Base-by-base conservation (phyloP, 2,888 invertebrate species). In the Ochlodes sylvanus region DNA sequence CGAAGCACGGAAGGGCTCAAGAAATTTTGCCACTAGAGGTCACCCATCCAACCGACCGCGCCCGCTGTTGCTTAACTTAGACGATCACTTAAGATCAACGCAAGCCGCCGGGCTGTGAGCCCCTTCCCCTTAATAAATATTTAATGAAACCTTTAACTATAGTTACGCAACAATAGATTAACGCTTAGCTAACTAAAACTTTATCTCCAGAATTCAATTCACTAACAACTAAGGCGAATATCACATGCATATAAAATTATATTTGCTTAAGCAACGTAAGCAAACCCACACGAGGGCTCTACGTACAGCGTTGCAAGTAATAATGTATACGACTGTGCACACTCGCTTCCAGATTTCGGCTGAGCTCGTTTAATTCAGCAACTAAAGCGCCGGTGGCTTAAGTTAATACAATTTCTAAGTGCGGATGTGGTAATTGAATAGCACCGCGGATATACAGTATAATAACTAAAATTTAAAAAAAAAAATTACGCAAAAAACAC, bases 211-310 rank as follows among this genome's bases (percentile, higher is more conserved):
- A 52, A 66, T 19, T 66, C 32, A 54, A 66, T 66, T 60, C 17
- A 34, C 34, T 58, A 52, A 15, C 21, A 54, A 47, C 47, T 2
- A 63, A 19, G 47, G 56, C 17, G 14, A n/a, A 65, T 58, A 57
- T 65, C 52, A 17, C 54, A 54, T 66, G 66, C 52, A 66, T 60
- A 60, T 60, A 34, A 66, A 66, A 66, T 66, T 66, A 60, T 66
- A 66, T 66, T 66, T 66, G 34, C 60, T 27, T 7, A 44, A 60
- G 54, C 54, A 66, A 66, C 60, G 60, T 60, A 44, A 66, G 66
- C 60, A 66, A 65, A 60, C 44, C 60, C 60, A 21, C 34, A 54
- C 19, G 41, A 54, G 42, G 41, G 54, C 44, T 27, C 54, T 27
- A 58, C 50, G 41, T 52, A 60, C 50, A 38, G 32, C 34, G 58